Evolutionary conservation across 2,888 invertebrate species (phyloP), one percentile per base, ranked within the genome.

Genomic region (Embidobia sp.): DNA sequence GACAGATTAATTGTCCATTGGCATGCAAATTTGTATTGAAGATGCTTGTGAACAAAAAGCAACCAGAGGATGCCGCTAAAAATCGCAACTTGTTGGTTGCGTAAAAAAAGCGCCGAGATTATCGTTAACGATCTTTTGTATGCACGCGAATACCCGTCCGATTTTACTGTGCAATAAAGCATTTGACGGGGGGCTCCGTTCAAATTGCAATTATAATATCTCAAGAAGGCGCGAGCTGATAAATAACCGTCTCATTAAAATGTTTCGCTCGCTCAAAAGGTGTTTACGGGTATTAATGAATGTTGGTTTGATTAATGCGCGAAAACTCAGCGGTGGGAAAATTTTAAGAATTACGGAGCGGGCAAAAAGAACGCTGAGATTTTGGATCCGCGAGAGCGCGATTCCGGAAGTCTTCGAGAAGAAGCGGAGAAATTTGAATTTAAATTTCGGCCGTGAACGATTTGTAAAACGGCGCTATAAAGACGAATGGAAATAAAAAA

Each of bases 201-300:
- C n/a, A n/a, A n/a, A n/a, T n/a, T n/a, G 31, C 18, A 49, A 49
- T 49, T 49, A 31, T 49, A 49, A 29, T 49, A 29, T 16, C 26
- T 31, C 48, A 49, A 31, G 31, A 49, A 49, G n/a, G n/a, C n/a
- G n/a, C n/a, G n/a, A n/a, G n/a, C n/a, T n/a, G n/a, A n/a, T n/a
- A n/a, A n/a, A n/a, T n/a, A n/a, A n/a, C 29, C 31, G 48, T 49
- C 48, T 31, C 48, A 31, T 49, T 49, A 49, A 49, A 49, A 29
- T 49, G 48, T 49, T 29, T 16, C 31, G 27, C 27, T 27, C 11
- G 46, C 15, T 46, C 11, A 27, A 8, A 46, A 46, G 15, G n/a
- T n/a, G n/a, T n/a, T n/a, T n/a, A n/a, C 1, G 31, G 18, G n/a
- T 16, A 31, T 31, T 31, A 16, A 49, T 31, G 18, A 13, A 31